Evolutionary conservation across 1,140 invertebrate species (phyloP), one percentile per base, ranked within the genome.

Genomic region (Ylistrum balloti): DNA sequence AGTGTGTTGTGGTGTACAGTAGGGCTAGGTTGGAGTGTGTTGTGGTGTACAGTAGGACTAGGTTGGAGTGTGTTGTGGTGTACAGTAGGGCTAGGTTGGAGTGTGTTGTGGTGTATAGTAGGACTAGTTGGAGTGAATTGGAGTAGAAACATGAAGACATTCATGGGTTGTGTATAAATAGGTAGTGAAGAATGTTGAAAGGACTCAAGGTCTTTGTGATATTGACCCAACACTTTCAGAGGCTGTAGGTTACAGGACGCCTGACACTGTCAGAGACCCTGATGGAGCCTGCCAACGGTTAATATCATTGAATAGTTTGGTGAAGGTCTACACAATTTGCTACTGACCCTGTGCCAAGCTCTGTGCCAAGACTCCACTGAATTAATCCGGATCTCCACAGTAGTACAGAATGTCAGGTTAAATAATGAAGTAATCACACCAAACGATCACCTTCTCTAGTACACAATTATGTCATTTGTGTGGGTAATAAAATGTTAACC

Each of bases 251-350:
- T 5, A 74, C 13, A 48, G 2, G 45, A 1, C 28, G 22, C n/a
- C 56, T 74, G n/a, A 28, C 56, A 38, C 13, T 5, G 5, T 38
- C 35, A 74, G 56, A 28, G 56, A 74, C 0, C 22, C n/a, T 74
- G 56, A 5, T 28, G 11, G n/a, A n/a, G 56, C 1, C n/a, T 74
- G 56, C 56, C 56, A 74, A 28, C 56, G 28, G 56, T 74, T 7
- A 74, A 74, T 74, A 28, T 7, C 56, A 74, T 74, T 74, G 56
- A 74, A 74, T 74, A 74, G 22, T n/a, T 74, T 74, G 56, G 56
- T 74, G 56, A 74, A 74, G 56, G 15, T 74, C 56, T n/a, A 74
- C n/a, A 74, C n/a, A 74, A 74, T 74, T 74, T 74, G 56, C n/a
- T 74, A 28, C 56, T 74, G 56, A 74, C 56, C 56, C 11, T 74